Percentiles rank a stretch among this genome's conserved stretches.
These are phyloP conservation scores for Conus canariensis DNA, from an alignment of 2,888 invertebrate genomes.

Conservation along the genomic window DNA sequence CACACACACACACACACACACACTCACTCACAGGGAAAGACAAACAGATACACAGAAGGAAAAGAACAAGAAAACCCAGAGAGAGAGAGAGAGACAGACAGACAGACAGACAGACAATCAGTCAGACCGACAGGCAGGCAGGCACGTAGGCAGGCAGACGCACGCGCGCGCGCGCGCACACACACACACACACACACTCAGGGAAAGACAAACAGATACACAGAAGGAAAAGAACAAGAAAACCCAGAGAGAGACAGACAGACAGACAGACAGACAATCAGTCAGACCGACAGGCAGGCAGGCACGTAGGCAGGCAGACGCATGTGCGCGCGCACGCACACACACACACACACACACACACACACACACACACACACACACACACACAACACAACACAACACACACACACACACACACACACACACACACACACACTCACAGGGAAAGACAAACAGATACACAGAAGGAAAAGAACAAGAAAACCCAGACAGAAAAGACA, in stretches of 20 bases:
- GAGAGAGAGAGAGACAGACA: neutral
- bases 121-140: too few species aligned
- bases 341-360: neutral
- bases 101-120: neutral
- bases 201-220: neutral
- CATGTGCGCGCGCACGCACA: neutral
- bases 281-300: neutral
- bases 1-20: too few species aligned
- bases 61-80: neutral
- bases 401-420: too few species aligned
- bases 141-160: too few species aligned
- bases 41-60: neutral
- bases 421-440: neutral
- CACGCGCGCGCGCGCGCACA: neutral
- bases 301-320: too few species aligned
- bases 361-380: too few species aligned
- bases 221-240: neutral
- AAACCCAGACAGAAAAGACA: neutral
- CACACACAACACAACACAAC: neutral
- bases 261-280: neutral
- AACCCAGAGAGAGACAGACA: neutral
- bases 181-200: neutral
- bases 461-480: neutral
- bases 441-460: neutral
- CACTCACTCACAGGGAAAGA: too few species aligned